phyloP scores from a whole-genome alignment of 1,140 invertebrate species.

The Drosophila bipectinata region DNA sequence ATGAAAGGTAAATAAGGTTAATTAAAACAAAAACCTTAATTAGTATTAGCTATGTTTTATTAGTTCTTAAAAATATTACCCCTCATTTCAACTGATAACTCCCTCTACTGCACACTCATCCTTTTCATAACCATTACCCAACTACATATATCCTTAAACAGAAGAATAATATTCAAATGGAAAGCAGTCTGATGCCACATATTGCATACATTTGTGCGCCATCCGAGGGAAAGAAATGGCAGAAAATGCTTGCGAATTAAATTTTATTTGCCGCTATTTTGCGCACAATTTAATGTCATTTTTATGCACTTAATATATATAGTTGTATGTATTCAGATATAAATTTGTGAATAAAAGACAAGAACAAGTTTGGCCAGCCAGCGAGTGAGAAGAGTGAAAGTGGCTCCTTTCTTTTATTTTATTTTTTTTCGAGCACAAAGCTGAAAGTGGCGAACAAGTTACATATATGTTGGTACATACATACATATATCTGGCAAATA shows the following conservation, averaged over 20 bases:
- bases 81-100: too few species aligned
- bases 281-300: conserved; percentile 76
- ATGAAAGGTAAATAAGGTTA: too few species aligned
- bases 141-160: conserved; percentile 7
- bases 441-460: conserved; percentile 3
- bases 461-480: conserved; percentile 16
- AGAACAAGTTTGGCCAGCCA: conserved; percentile 52
- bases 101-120: background rate
- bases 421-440: conserved; percentile 27
- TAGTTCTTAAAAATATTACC: too few species aligned
- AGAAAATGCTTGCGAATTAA: conserved; percentile 25
- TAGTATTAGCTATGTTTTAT: too few species aligned
- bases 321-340: background rate
- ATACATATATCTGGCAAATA: conserved; percentile 22
- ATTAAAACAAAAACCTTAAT: too few species aligned
- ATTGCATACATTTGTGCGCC: conserved; percentile 68
- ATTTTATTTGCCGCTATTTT: conserved; percentile 78
- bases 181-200: conserved; percentile 28
- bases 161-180: conserved; percentile 19
- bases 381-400: conserved; percentile 68
- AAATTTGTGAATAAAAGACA: conserved; percentile 43
- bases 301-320: conserved; percentile 74
- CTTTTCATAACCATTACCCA: background rate
- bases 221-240: background rate
- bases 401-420: conserved; percentile 43